Conservation (phyloP, 92 coral and sea anemone genomes). For the Actinernus sp. region DNA sequence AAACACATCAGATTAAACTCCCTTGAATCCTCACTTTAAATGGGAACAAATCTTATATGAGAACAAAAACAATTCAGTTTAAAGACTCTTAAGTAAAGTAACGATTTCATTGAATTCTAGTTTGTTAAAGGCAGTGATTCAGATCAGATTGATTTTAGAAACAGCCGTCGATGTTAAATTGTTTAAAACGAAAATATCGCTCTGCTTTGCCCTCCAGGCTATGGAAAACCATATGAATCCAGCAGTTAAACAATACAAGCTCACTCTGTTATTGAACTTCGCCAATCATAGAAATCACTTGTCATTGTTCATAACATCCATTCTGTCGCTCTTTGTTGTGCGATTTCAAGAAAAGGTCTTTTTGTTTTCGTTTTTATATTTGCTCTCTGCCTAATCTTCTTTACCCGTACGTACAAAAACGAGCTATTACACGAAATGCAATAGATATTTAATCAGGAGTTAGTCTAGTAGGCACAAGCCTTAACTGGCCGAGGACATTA, state of each 20-base stretch:
- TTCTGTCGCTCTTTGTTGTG: neutral
- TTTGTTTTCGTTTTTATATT: neutral
- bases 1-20: neutral
- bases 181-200: neutral
- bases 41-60: neutral
- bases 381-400: neutral
- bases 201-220: neutral
- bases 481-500: too few relatives aligned
- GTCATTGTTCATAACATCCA: neutral
- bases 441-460: too few relatives aligned
- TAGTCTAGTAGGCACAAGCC: too few relatives aligned
- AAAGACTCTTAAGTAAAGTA: too few relatives aligned
- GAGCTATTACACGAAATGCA: too few relatives aligned
- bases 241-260: neutral
- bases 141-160: too few relatives aligned
- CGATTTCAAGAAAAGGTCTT: neutral
- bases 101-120: too few relatives aligned
- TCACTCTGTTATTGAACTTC: neutral
- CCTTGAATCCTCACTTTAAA: neutral
- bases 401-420: neutral
- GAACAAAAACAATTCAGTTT: neutral
- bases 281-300: neutral
- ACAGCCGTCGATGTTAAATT: neutral
- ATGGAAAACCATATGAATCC: neutral
- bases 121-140: too few relatives aligned